Percentiles rank a stretch among this genome's conserved stretches.
These are phyloP conservation scores for Aleiodes leptofemur DNA, from an alignment of 2,888 invertebrate species.

Conservation along the genomic window DNA sequence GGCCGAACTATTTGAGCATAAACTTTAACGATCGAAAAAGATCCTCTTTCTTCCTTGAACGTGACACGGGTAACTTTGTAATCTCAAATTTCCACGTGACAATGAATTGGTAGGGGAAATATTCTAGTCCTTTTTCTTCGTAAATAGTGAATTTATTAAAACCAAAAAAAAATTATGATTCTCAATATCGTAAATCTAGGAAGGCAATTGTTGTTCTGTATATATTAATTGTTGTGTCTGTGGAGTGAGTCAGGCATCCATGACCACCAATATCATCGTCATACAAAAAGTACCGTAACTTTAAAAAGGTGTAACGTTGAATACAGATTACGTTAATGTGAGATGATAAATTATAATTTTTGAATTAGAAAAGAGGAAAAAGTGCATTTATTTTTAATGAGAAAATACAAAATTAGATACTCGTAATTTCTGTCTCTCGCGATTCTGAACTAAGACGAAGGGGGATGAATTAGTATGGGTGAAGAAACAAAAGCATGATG, in stretches of 20 bases:
- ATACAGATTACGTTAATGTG: conserved; percentile 51
- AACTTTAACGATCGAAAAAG: background rate
- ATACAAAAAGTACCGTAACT: conserved; percentile 77
- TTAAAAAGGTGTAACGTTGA: conserved; percentile 75
- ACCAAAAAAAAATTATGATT: background rate
- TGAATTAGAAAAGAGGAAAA: background rate
- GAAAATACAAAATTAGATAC: background rate
- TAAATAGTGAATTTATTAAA: no score
- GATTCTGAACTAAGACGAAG: conserved; percentile 47
- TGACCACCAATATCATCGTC: conserved; percentile 55
- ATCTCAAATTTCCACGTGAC: conserved; percentile 28
- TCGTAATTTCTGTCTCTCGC: background rate
- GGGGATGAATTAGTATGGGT: conserved; percentile 73
- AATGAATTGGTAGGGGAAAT: background rate
- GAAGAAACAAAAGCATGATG: conserved; percentile 71
- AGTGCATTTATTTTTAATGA: background rate
- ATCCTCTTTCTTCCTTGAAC: conserved; percentile 26
- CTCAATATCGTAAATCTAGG: background rate
- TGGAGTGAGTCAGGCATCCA: conserved; percentile 49
- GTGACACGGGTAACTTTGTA: conserved; percentile 3
- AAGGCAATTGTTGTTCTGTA: conserved; percentile 45
- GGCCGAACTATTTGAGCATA: conserved; percentile 14
- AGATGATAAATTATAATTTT: background rate
- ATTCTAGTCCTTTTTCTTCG: background rate
- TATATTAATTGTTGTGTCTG: conserved; percentile 53